Evolutionary conservation across 2,888 invertebrate species (phyloP), one percentile per base, ranked within the genome.

Genomic region (Pinctada fucata): DNA sequence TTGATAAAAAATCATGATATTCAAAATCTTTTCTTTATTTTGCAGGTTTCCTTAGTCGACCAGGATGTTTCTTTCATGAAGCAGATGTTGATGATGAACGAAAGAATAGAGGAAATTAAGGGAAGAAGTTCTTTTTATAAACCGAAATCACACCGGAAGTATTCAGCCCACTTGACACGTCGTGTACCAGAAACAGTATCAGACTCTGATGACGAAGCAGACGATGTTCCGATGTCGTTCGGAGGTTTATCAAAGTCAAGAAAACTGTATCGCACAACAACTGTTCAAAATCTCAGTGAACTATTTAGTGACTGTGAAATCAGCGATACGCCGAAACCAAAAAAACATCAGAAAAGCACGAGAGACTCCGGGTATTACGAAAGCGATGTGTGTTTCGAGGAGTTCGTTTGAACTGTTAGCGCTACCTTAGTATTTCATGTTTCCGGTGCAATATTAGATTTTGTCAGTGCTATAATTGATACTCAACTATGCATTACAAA

Each of bases 81-180:
- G 58, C 58, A 58, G 58, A 58, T 58, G 58, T 13, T 58, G 8
- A 58, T 58, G 58, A 58, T 58, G 58, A 58, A 58, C 58, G 58
- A 58, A 58, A 6, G 58, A 6, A 58, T 58, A 6, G 58, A 58
- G 13, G 58, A 58, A 58, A 58, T 58, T 1, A 58, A 58, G 58
- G 13, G 58, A 6, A 58, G 58, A 58, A 58, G 13, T 10, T 58
- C 58, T 10, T 58, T 58, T 58, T 58, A 58, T 58, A 58, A 58
- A 58, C 58, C 58, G 0, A 58, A 13, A 58, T 58, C 58, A 58
- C 58, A 58, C 58, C 58, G 58, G 58, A 58, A 58, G 58, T 58
- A 58, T 58, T 58, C 58, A 58, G 58, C 58, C 8, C 58, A 58
- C 58, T 0, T 58, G 13, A 58, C 58, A 10, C 58, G 58, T 10